Evolutionary conservation across 1,140 invertebrate species (phyloP), one percentile per base, ranked within the genome.

Genomic region (Geopemphigus sp.): DNA sequence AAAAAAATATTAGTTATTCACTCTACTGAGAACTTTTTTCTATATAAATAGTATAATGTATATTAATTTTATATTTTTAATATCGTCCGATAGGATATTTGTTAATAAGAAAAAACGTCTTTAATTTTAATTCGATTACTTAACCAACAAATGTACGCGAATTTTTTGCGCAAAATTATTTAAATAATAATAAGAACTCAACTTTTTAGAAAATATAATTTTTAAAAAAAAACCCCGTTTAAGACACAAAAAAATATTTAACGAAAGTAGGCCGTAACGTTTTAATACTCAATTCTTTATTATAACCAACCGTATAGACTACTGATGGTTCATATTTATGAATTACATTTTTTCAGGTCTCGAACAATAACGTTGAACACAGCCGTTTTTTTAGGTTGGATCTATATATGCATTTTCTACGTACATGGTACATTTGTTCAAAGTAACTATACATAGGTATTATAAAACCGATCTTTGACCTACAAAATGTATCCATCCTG

Each of bases 271-370:
- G 39, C 39, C 39, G n/a, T 47, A 66, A 45, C n/a, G 47, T 14
- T 50, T 1, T 12, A 50, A 50, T 50, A 66, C 12, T 29, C 29
- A 24, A 68, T 68, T 47, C 12, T n/a, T 68, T 24, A 68, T 68
- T 24, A 22, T 73, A 73, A 73, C 29, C 70, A 53, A 73, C 70
- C 29, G 17, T 47, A n/a, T 39, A 39, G 8, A 39, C 47, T 12
- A 50, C 47, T 14, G 47, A 72, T 72, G 45, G 68, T 72, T 72
- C 32, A 14, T 66, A 66, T 66, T 66, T 72, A 72, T 72, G 17
- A 53, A 72, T 26, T 26, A 29, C 24, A 6, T 54, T 73, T 54
- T 73, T 56, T 72, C 24, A 22, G 12, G 70, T 73, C 24, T 32
- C 26, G 54, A 56, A 73, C 50, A 73, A 73, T 73, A 73, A 73